These are phyloP conservation scores for Oryctes rhinoceros DNA, from an alignment of 1,140 invertebrate species.

Conservation along the genomic window DNA sequence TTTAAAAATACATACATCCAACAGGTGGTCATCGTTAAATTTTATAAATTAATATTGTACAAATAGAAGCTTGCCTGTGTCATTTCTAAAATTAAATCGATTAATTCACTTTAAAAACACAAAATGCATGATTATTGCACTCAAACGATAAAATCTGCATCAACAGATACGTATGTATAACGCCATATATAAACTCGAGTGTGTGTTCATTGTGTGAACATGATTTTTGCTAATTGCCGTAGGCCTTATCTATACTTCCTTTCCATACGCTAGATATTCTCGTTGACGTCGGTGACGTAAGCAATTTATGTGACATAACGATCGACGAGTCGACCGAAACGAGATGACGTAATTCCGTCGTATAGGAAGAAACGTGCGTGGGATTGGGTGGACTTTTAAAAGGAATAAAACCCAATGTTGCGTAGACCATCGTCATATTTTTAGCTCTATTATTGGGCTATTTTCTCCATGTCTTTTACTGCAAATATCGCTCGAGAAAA, in stretches of 20 bases:
- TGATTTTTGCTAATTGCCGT: background rate
- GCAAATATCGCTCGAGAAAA: background rate
- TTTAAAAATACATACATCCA: too few species aligned
- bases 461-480: background rate
- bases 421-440: background rate
- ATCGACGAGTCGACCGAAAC: background rate
- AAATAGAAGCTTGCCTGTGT: too few species aligned
- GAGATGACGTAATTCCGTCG: conserved; percentile 1
- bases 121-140: background rate
- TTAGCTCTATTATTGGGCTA: background rate
- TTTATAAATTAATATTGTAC: too few species aligned
- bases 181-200: background rate
- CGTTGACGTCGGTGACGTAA: background rate
- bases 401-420: background rate
- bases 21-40: too few species aligned
- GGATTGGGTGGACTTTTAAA: background rate
- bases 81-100: too few species aligned
- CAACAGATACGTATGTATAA: background rate
- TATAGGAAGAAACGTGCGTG: background rate
- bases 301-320: background rate
- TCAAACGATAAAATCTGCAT: background rate
- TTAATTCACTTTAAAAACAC: background rate
- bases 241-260: background rate
- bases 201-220: background rate
- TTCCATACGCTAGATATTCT: background rate